A percentile compares a stretch with the other conserved stretches of the same genome.
Evolutionary conservation across 2,113 vertebrate genomes (phyloP).

Genomic region (Aphyosemion australe): DNA sequence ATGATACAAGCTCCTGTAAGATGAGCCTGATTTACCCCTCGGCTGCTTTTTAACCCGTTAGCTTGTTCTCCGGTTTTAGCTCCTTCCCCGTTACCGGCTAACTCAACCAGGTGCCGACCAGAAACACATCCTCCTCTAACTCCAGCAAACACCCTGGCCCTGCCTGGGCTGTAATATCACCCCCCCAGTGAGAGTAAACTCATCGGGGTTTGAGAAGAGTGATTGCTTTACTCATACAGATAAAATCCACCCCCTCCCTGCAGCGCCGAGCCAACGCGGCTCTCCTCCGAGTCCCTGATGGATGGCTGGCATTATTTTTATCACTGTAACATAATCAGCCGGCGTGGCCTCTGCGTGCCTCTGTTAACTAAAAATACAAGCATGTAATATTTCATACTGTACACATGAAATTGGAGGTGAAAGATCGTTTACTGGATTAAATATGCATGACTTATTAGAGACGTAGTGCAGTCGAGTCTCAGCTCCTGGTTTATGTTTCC

Average conservation of each 20-base stretch:
- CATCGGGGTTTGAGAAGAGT: constrained; percentile 14
- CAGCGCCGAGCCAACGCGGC: constrained; percentile 23
- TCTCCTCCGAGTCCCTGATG: constrained; percentile 47
- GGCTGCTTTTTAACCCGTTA: neutral
- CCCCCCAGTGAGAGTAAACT: constrained; percentile 29
- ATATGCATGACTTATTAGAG: constrained; percentile 60
- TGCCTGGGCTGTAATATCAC: constrained; percentile 36
- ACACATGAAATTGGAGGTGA: constrained; percentile 49
- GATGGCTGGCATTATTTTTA: constrained; percentile 67
- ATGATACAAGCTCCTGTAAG: neutral
- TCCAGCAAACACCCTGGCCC: constrained; percentile 19
- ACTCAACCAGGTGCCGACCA: constrained; percentile 46
- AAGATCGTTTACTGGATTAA: constrained; percentile 66
- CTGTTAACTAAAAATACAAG: constrained; percentile 60
- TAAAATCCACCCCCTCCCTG: constrained; percentile 11
- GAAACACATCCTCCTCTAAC: constrained; percentile 34
- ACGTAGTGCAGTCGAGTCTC: constrained; percentile 21
- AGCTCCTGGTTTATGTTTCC: constrained; percentile 15
- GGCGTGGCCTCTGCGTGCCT: constrained; percentile 30
- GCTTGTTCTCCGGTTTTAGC: neutral
- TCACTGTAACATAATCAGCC: constrained; percentile 65
- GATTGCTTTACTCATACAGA: constrained; percentile 37
- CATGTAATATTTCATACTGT: constrained; percentile 42
- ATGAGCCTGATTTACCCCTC: neutral
- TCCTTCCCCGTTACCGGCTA: constrained; percentile 37